Evolutionary conservation across 2,888 invertebrate species (phyloP).

Genomic region (Clivina fossor): DNA sequence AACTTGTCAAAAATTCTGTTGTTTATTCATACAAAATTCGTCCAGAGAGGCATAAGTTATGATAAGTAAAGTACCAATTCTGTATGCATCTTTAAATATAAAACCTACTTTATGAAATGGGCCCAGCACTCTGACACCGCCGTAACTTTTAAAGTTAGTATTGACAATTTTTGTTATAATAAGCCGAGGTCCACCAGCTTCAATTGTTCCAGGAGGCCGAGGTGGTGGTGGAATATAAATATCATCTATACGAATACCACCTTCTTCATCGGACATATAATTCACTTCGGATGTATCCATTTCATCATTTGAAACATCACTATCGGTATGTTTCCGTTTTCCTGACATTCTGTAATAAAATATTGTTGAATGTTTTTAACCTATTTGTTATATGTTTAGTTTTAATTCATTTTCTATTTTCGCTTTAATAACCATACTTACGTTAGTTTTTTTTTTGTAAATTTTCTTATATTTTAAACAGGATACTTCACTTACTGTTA

Average conservation of each 20-base stretch:
- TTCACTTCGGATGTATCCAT: slow-evolving; percentile 28
- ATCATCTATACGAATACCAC: slow-evolving; percentile 73
- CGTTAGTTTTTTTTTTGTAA: no score
- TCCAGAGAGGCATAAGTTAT: no score
- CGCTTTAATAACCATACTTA: no score
- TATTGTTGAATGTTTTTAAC: no score
- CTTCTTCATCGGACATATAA: slow-evolving; percentile 61
- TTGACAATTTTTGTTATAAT: slow-evolving; percentile 91
- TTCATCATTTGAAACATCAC: slow-evolving; percentile 36
- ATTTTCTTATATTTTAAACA: no score
- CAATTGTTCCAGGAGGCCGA: slow-evolving; percentile 68
- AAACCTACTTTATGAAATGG: slow-evolving; percentile 89
- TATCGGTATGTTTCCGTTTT: slow-evolving; percentile 25
- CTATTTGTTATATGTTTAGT: no score
- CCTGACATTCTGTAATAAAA: slow-evolving; percentile 2
- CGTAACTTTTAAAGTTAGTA: slow-evolving; percentile 96
- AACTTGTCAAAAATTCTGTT: no score
- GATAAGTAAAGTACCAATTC: no score
- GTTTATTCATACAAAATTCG: no score
- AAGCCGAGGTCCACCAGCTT: slow-evolving; percentile 77
- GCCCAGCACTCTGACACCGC: slow-evolving; percentile 78
- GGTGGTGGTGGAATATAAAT: slow-evolving; percentile 83
- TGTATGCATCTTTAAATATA: no score
- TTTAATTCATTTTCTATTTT: no score
- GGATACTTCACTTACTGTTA: no score